Base-by-base conservation (phyloP, 2,888 invertebrate species). In the Scaeva pyrastri region DNA sequence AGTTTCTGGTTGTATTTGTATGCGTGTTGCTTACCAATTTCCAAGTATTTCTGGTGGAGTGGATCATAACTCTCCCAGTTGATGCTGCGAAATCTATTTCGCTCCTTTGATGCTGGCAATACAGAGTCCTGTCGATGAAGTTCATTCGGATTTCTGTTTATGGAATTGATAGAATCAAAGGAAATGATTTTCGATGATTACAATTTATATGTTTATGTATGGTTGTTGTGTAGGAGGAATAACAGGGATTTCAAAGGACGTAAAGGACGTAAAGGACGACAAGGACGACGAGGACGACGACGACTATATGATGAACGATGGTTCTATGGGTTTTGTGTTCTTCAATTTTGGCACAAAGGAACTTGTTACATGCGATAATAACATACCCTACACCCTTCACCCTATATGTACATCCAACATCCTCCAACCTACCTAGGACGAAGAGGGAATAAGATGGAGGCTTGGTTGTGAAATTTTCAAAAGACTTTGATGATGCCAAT, bases 1-100 rank as follows among this genome's bases (percentile, higher is more conserved):
- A n/a, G 50, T 36, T 52, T 39, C 2, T 52, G 36, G 10, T 7
- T 58, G n/a, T 43, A 16, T 52, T 16, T 19, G n/a, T 36, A 12
- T 39, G 66, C 21, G 73, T 77, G 31, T 55, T 55, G 43, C 91
- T 95, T 93, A 98, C 98, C 96, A 91, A 98, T 97, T 94, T 97
- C 97, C 90, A 98, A 94, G 93, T 98, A 98, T 92, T 98, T 97
- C 91, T 98, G 98, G 93, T 97, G 97, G 86, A 97, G 95, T 1
- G 97, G 96, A 92, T 98, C 97, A 93, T 98, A 98, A 91, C 97
- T 96, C 89, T 98, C 98, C 98, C 98, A 98, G 70, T 94, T 95
- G 89, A 97, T 95, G 88, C 95, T 96, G 70, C 97, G 94, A 93
- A 97, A 97, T 90, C 97, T 95, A 94, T 96, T 97, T 88, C 96